A percentile compares a stretch with the other conserved stretches of the same genome.
These are phyloP conservation scores for Geothlypis trichas DNA, from an alignment of 2,113 vertebrate genomes.

Conservation along the genomic window DNA sequence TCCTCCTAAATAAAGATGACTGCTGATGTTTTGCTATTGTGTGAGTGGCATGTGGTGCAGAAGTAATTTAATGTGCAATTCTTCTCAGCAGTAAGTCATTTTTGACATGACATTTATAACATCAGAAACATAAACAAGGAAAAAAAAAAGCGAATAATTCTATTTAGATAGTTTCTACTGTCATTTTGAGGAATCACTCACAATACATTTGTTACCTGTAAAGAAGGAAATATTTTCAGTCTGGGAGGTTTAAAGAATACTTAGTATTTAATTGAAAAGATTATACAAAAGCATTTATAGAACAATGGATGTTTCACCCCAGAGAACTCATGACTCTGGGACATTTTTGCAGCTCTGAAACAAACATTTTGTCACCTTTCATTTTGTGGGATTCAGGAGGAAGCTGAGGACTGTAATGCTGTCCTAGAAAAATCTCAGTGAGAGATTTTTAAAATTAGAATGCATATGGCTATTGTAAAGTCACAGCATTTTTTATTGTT, in stretches of 20 bases:
- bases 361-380: neutral
- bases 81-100: neutral
- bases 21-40: neutral
- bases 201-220: neutral
- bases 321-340: neutral
- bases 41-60: neutral
- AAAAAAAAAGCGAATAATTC: neutral
- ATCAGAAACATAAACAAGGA: neutral
- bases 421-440: neutral
- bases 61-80: neutral
- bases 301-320: neutral
- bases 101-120: neutral
- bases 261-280: neutral
- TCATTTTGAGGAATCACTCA: neutral
- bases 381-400: neutral
- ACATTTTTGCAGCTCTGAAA: neutral
- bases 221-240: neutral
- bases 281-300: neutral
- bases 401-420: neutral
- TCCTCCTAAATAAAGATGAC: neutral
- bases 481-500: neutral
- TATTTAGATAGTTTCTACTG: neutral
- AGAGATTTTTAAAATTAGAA: neutral
- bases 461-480: fast-evolving
- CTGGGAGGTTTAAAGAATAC: neutral